These are phyloP conservation scores for Perodicticus potto DNA, from an alignment of 2,797 vertebrate species.

Conservation along the genomic window DNA sequence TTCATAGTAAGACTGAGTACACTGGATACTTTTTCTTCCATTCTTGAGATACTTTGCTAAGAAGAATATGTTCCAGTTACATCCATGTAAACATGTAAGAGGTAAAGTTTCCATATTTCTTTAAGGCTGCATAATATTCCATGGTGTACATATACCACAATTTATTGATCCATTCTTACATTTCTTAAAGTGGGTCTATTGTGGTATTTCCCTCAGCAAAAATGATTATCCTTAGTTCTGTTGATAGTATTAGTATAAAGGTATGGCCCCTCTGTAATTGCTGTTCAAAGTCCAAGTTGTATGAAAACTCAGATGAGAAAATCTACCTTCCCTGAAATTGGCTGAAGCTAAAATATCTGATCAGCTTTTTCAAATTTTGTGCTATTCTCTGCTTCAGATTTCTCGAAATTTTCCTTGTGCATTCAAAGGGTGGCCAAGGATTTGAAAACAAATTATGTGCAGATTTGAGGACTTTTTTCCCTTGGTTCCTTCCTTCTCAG, in stretches of 20 bases:
- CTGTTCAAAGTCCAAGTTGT: not conserved
- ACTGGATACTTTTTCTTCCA: too few relatives aligned
- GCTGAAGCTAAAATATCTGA: not conserved
- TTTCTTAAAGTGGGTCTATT: not conserved
- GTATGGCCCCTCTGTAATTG: not conserved
- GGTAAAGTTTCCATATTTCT: too few relatives aligned
- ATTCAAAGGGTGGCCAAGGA: slow-evolving; percentile 32
- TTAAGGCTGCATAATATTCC: too few relatives aligned
- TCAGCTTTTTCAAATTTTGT: slow-evolving; percentile 10
- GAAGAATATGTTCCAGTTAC: too few relatives aligned
- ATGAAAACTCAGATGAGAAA: not conserved
- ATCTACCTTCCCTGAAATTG: not conserved
- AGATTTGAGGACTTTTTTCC: not conserved
- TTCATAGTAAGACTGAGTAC: too few relatives aligned
- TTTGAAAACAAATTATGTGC: not conserved
- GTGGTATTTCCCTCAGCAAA: not conserved
- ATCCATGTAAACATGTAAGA: too few relatives aligned
- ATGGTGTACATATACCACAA: too few relatives aligned
- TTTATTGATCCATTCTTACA: too few relatives aligned
- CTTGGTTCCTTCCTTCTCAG: not conserved
- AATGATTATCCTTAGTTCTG: not conserved
- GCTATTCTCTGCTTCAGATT: not conserved
- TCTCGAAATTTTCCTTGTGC: slow-evolving; percentile 38
- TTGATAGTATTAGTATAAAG: not conserved
- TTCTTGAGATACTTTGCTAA: too few relatives aligned